A percentile compares a stretch with the other conserved stretches of the same genome.
Conservation (phyloP, 2,888 invertebrate species). For the Yponomeuta sedellus region DNA sequence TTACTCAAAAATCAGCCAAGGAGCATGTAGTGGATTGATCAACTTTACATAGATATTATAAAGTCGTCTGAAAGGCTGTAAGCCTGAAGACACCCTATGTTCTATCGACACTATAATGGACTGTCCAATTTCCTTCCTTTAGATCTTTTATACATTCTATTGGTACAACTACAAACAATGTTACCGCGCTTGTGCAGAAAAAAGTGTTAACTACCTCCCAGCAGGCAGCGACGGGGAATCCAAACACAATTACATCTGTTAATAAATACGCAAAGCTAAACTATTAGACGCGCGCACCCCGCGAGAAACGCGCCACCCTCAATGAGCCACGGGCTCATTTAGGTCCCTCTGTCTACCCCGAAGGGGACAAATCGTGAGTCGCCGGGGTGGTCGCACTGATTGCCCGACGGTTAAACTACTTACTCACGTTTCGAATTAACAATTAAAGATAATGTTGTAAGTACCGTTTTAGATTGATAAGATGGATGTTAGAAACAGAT, state of each 20-base stretch:
- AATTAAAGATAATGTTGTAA: not conserved
- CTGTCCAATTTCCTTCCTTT: too few species aligned
- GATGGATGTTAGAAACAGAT: not conserved
- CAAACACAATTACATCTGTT: slow-evolving; percentile 63
- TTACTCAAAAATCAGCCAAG: too few species aligned
- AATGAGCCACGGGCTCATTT: not conserved
- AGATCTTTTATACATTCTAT: too few species aligned
- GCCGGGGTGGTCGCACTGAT: not conserved
- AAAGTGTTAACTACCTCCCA: slow-evolving; percentile 6
- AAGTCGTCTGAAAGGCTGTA: too few species aligned
- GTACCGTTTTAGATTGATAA: too few species aligned
- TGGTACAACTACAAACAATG: not conserved
- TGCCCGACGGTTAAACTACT: not conserved
- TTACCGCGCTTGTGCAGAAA: not conserved
- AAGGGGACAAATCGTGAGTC: not conserved
- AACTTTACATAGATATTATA: too few species aligned
- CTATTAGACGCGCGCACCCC: slow-evolving; percentile 25
- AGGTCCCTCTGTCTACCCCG: not conserved
- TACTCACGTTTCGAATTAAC: not conserved
- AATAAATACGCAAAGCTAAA: slow-evolving; percentile 27
- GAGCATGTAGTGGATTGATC: too few species aligned
- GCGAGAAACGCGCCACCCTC: slow-evolving; percentile 12
- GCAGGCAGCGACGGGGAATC: slow-evolving; percentile 31
- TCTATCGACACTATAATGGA: too few species aligned
- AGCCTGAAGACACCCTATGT: too few species aligned